Evolutionary conservation across 2,797 vertebrate species (phyloP).

Genomic region (Nannoperca obscura): DNA sequence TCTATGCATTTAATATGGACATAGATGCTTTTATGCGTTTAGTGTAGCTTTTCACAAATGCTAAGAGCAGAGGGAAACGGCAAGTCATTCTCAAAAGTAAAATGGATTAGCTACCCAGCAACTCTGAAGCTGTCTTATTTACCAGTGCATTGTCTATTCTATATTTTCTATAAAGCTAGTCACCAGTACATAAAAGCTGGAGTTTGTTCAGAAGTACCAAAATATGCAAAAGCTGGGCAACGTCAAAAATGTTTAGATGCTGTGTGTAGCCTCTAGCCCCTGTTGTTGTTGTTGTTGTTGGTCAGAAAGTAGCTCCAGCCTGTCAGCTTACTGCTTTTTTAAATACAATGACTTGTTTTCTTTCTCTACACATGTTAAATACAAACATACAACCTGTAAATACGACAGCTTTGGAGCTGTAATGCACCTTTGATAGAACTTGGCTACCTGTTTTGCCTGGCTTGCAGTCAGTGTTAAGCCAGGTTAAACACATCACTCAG

Average conservation of each 20-base stretch:
- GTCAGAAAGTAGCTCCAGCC: background rate
- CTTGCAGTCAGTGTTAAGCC: background rate
- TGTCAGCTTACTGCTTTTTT: background rate
- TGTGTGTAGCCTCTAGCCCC: background rate
- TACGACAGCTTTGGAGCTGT: background rate
- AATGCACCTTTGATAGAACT: background rate
- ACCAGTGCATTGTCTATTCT: conserved; percentile 5
- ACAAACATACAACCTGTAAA: background rate
- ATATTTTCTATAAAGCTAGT: background rate
- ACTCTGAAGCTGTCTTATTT: background rate
- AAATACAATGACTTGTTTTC: background rate
- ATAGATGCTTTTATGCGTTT: conserved; percentile 6
- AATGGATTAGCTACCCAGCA: conserved; percentile 9
- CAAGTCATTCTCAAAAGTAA: conserved; percentile 7
- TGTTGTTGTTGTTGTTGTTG: background rate
- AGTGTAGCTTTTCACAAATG: conserved; percentile 11
- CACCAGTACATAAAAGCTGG: conserved; percentile 1
- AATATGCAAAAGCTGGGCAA: background rate
- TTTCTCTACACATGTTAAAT: background rate
- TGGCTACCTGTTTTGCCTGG: background rate
- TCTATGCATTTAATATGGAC: conserved; percentile 30
- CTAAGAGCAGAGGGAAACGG: background rate
- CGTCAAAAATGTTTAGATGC: background rate
- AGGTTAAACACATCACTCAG: conserved; percentile 2
- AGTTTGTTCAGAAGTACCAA: background rate